phyloP scores from a whole-genome alignment of 2,797 vertebrate species.

The Cetoscarus ocellatus region DNA sequence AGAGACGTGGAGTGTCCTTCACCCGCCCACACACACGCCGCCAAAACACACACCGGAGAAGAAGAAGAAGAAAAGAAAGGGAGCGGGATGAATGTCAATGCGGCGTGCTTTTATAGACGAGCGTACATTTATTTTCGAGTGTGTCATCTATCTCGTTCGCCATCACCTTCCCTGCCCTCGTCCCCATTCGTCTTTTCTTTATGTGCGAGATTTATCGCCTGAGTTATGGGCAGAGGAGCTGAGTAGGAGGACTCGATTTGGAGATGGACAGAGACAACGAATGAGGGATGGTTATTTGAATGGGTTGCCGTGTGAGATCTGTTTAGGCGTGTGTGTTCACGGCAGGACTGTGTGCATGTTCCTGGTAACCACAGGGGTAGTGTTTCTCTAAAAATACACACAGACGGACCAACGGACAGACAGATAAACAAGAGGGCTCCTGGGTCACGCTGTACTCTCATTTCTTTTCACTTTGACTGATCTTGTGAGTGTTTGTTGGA shows the following conservation, averaged over 20 bases:
- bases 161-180: conserved; percentile 15
- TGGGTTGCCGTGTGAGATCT: conserved; percentile 12
- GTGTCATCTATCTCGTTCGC: conserved; percentile 37
- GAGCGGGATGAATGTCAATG: conserved; percentile 53
- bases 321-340: neutral
- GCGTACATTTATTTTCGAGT: conserved; percentile 24
- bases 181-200: conserved; percentile 23
- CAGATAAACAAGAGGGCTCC: neutral
- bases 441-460: conserved; percentile 17
- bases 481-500: neutral
- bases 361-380: conserved; percentile 31
- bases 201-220: conserved; percentile 38
- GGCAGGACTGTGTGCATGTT: conserved; percentile 21
- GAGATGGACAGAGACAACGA: conserved; percentile 41
- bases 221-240: conserved; percentile 24
- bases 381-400: conserved; percentile 57
- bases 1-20: conserved; percentile 65
- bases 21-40: conserved; percentile 56
- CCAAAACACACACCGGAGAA: conserved; percentile 37
- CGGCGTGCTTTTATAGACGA: conserved; percentile 32
- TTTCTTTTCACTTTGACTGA: neutral
- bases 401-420: neutral
- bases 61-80: conserved; percentile 2
- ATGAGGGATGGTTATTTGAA: conserved; percentile 25
- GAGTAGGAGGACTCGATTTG: conserved; percentile 18